Conservation (phyloP, 2,888 invertebrate species). For the Urechis unicinctus region DNA sequence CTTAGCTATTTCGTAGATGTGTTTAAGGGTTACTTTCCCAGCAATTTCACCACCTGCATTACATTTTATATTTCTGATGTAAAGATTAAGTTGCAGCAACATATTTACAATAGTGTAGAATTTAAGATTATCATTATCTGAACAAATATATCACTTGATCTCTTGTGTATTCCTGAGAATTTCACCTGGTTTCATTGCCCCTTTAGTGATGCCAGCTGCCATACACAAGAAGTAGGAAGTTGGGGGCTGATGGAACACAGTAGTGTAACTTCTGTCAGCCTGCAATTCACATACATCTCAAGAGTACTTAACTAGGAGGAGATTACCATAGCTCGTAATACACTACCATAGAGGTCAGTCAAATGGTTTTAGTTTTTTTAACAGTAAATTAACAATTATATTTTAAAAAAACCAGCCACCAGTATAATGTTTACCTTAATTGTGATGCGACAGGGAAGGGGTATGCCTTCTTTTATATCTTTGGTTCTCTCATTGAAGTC, state of each 20-base stretch:
- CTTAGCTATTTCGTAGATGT: constrained; percentile 94
- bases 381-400: not conserved
- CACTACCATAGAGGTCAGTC: too few relatives aligned
- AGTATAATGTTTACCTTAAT: constrained; percentile 64
- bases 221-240: constrained; percentile 80
- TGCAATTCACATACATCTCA: too few relatives aligned
- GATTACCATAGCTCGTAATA: too few relatives aligned
- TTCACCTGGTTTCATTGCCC: constrained; percentile 54
- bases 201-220: constrained; percentile 86
- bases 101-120: not conserved
- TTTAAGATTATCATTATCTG: not conserved
- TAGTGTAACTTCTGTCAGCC: constrained; percentile 76
- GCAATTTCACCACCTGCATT: constrained; percentile 67
- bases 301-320: too few relatives aligned
- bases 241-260: constrained; percentile 82
- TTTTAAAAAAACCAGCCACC: not conserved
- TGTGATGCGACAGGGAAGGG: constrained; percentile 76
- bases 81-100: too few relatives aligned
- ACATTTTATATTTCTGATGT: too few relatives aligned
- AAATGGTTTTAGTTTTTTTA: constrained; percentile 1
- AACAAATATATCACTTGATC: too few relatives aligned
- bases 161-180: too few relatives aligned
- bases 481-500: constrained; percentile 92
- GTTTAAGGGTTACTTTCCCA: constrained; percentile 88
- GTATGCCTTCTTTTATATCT: constrained; percentile 70